These are phyloP conservation scores for Actias luna DNA, from an alignment of 2,888 invertebrate species.

Conservation along the genomic window DNA sequence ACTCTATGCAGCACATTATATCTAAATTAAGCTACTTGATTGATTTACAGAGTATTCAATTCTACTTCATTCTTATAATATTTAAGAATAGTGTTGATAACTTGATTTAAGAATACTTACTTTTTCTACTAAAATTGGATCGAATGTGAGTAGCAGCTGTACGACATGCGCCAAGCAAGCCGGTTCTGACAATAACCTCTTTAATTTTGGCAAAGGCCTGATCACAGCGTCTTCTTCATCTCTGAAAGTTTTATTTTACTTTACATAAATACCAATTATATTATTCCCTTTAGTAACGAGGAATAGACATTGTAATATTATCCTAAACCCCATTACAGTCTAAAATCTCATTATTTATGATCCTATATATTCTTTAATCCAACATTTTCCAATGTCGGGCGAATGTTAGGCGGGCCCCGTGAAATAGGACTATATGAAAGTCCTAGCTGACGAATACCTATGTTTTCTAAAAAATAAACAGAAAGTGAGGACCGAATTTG, in stretches of 20 bases:
- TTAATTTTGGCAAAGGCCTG: slow-evolving; percentile 96
- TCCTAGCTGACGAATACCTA: too few species aligned
- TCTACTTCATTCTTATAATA: too few species aligned
- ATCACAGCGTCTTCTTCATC: slow-evolving; percentile 97
- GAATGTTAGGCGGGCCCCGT: not conserved
- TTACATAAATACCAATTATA: not conserved
- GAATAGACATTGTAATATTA: not conserved
- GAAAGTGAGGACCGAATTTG: too few species aligned
- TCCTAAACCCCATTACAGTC: not conserved
- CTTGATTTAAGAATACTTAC: slow-evolving; percentile 34
- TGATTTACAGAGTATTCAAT: too few species aligned
- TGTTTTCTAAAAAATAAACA: too few species aligned
- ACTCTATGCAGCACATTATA: too few species aligned
- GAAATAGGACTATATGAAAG: too few species aligned
- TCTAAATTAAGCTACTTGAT: too few species aligned
- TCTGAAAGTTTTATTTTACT: slow-evolving; percentile 61
- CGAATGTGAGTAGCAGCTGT: slow-evolving; percentile 97
- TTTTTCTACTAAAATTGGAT: slow-evolving; percentile 97
- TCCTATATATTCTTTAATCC: not conserved
- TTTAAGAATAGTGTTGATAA: too few species aligned
- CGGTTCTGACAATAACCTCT: slow-evolving; percentile 93
- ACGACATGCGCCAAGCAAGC: slow-evolving; percentile 96
- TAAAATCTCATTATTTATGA: not conserved
- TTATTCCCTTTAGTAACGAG: not conserved
- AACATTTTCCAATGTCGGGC: not conserved